These are phyloP conservation scores for Ephestia elutella DNA, from an alignment of 1,140 invertebrate species.

Conservation along the genomic window DNA sequence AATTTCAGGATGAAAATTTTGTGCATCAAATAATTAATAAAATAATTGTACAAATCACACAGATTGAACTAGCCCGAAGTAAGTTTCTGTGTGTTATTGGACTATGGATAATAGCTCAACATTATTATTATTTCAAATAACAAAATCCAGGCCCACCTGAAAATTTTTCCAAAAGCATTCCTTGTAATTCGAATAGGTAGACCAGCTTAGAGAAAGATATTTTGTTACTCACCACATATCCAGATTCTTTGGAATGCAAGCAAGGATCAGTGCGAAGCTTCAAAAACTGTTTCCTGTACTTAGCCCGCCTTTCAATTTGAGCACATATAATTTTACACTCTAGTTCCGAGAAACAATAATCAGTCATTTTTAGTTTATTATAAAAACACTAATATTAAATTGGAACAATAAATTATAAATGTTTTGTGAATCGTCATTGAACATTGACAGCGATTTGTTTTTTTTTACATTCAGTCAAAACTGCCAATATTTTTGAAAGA, in stretches of 20 bases:
- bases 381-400: slow-evolving; percentile 5
- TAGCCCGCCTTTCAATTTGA: slow-evolving; percentile 72
- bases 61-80: too few relatives aligned
- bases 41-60: too few relatives aligned
- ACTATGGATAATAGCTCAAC: too few relatives aligned
- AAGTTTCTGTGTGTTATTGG: too few relatives aligned
- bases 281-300: slow-evolving; percentile 78
- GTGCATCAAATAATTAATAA: too few relatives aligned
- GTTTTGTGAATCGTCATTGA: background rate
- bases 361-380: slow-evolving; percentile 22
- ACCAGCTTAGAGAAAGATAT: too few relatives aligned
- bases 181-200: too few relatives aligned
- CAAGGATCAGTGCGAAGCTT: slow-evolving; percentile 79
- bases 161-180: too few relatives aligned
- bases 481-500: background rate
- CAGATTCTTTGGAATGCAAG: slow-evolving; percentile 44
- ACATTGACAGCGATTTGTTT: background rate
- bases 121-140: too few relatives aligned
- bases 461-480: background rate
- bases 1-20: too few relatives aligned
- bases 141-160: too few relatives aligned
- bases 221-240: slow-evolving; percentile 48
- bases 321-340: slow-evolving; percentile 71
- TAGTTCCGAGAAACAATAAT: slow-evolving; percentile 49
- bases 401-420: slow-evolving; percentile 10